Evolutionary conservation across 2,113 vertebrate genomes (phyloP), one percentile per base, ranked within the genome.

Genomic region (Lampris megalopsis): DNA sequence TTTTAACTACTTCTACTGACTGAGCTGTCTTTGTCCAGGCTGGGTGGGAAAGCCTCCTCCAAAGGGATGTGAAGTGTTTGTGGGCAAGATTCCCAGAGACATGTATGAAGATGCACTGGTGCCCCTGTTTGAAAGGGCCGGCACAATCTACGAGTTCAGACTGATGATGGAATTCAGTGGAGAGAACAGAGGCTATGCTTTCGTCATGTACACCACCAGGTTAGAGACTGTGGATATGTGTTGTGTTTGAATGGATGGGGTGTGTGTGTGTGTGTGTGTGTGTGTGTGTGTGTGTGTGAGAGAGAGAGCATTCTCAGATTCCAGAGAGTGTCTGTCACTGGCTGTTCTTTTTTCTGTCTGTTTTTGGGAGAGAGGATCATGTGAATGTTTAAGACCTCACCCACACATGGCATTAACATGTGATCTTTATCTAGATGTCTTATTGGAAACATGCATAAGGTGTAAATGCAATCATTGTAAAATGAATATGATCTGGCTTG

Each of bases 141-240:
- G 98, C 2, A 90, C 84, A 61, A 97, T 99, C 89, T 99, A 99
- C 63, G 97, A 98, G 91, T 96, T 99, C 90, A 93, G 98, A 10
- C 92, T 99, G 81, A 98, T 99, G 98, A 96, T 99, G 97, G 97
- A 98, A 86, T 99, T 98, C 92, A 98, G 95, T 45, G 98, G 97
- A 49, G 96, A 97, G 85, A 99, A 98, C 92, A 93, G 98, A 42
- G 98, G 98, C 87, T 99, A 98, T 68, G 98, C 96, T 68, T 99
- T 99, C 84, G 96, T 99, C 71, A 99, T 96, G 96, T 99, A 96
- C 75, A 97, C 96, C 68, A 93, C 92, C 65, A 91, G 86, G 88
- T 88, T 13, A 47, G 63, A 0, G 41, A 47, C 8, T 2, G 35
- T 38, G 58, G 2, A 9, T 47, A 9, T 57, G 54, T 35, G 24